Evolutionary conservation across 2,113 vertebrate genomes (phyloP).

Genomic region (Willisornis vidua): DNA sequence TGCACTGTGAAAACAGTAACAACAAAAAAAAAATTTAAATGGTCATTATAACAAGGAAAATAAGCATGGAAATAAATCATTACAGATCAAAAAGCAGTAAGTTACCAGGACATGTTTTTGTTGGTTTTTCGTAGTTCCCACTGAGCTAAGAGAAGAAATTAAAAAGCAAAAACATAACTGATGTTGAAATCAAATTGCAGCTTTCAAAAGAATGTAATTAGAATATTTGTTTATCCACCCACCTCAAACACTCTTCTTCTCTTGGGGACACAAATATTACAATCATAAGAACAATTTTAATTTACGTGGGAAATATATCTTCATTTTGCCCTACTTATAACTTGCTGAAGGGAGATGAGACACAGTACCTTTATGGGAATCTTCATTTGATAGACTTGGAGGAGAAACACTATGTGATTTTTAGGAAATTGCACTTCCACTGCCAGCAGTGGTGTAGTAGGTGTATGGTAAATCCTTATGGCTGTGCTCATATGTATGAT

Average conservation of each 20-base stretch:
- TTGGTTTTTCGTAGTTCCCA: background rate
- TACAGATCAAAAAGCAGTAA: background rate
- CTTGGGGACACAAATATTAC: conserved; percentile 52
- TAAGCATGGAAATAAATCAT: conserved; percentile 1
- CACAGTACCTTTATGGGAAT: background rate
- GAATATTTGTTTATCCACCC: conserved; percentile 49
- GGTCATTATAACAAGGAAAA: conserved; percentile 9
- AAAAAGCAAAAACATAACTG: background rate
- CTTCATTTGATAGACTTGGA: background rate
- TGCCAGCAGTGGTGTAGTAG: background rate
- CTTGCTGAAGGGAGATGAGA: background rate
- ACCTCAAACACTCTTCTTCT: conserved; percentile 29
- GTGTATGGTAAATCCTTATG: background rate
- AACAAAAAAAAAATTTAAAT: background rate
- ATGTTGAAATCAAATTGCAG: conserved; percentile 44
- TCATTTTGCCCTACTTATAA: background rate
- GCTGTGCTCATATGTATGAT: background rate
- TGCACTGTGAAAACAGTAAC: background rate
- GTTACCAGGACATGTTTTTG: background rate
- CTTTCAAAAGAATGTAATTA: conserved; percentile 43
- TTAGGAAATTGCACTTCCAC: background rate
- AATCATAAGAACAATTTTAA: conserved; percentile 43
- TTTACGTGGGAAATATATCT: conserved; percentile 41
- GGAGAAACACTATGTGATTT: background rate
- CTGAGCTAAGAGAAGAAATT: background rate